Evolutionary conservation across 2,888 invertebrate genomes (phyloP).

Genomic region (Polydrusus pterygomalis): DNA sequence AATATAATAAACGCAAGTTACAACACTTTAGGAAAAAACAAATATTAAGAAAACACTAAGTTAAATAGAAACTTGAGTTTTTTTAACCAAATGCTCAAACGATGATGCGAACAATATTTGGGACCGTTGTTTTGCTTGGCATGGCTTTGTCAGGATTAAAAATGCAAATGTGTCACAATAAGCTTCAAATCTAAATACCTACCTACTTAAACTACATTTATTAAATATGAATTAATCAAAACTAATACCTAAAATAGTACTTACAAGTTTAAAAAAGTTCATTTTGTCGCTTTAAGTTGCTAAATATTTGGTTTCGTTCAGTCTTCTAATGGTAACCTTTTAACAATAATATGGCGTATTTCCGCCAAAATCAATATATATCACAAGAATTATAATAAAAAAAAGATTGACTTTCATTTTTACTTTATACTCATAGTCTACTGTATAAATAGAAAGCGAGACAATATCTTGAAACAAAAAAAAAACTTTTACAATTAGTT

Average conservation of each 20-base stretch:
- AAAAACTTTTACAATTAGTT: not conserved
- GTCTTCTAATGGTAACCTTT: not conserved
- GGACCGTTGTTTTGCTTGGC: no score
- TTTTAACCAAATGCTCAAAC: no score
- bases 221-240: not conserved
- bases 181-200: no score
- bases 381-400: not conserved
- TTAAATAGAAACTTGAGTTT: no score
- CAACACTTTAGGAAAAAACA: no score
- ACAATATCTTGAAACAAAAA: slow-evolving; percentile 5
- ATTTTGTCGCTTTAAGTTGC: slow-evolving; percentile 20
- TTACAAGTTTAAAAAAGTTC: slow-evolving; percentile 55
- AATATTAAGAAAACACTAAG: no score
- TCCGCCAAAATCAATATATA: slow-evolving; percentile 12
- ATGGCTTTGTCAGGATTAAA: no score
- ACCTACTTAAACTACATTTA: no score
- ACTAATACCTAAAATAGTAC: slow-evolving; percentile 23
- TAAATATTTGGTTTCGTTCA: not conserved
- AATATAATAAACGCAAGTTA: no score
- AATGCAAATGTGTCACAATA: no score
- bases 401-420: slow-evolving; percentile 14
- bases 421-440: not conserved
- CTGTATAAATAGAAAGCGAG: slow-evolving; percentile 10
- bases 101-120: no score
- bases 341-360: not conserved